These are phyloP conservation scores for Dryobota labecula DNA, from an alignment of 2,888 invertebrate species.

Conservation along the genomic window DNA sequence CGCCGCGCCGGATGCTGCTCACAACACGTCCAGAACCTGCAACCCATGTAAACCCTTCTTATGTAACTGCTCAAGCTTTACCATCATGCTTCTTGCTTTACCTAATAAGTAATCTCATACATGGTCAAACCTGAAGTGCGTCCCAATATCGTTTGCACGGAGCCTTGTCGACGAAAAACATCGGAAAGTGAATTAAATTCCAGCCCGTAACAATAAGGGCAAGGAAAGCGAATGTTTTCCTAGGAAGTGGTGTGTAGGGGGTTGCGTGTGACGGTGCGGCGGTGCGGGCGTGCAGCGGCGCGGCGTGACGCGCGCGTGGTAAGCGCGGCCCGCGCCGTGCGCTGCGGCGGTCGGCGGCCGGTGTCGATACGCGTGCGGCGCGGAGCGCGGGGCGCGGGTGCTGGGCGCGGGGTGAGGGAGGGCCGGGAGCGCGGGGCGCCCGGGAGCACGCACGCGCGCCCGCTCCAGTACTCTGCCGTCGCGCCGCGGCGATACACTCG, in stretches of 20 bases:
- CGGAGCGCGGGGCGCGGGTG: constrained; percentile 78
- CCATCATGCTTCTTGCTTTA: constrained; percentile 35
- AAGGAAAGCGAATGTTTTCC: constrained; percentile 77
- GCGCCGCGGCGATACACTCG: constrained; percentile 81
- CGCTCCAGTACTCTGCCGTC: constrained; percentile 83
- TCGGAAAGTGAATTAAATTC: constrained; percentile 71
- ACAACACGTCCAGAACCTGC: constrained; percentile 23
- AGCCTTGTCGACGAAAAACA: constrained; percentile 44
- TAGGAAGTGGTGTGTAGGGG: constrained; percentile 68
- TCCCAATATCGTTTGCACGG: not conserved
- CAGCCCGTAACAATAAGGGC: constrained; percentile 73
- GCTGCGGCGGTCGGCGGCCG: constrained; percentile 86
- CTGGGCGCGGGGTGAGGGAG: constrained; percentile 73
- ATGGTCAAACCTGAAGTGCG: not conserved
- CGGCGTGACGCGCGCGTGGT: constrained; percentile 68
- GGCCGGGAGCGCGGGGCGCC: constrained; percentile 71
- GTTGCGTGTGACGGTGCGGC: constrained; percentile 70
- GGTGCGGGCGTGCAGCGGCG: constrained; percentile 66
- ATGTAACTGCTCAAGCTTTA: constrained; percentile 46
- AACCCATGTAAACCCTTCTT: constrained; percentile 60
- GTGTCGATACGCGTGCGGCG: constrained; percentile 85
- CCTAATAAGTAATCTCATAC: constrained; percentile 20
- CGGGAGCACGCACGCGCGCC: constrained; percentile 78
- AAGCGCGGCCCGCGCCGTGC: constrained; percentile 71
- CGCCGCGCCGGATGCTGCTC: constrained; percentile 8